A percentile compares a stretch with the other conserved stretches of the same genome.
These are phyloP conservation scores for Strigops habroptila DNA, from an alignment of 2,113 vertebrate species.

Conservation along the genomic window DNA sequence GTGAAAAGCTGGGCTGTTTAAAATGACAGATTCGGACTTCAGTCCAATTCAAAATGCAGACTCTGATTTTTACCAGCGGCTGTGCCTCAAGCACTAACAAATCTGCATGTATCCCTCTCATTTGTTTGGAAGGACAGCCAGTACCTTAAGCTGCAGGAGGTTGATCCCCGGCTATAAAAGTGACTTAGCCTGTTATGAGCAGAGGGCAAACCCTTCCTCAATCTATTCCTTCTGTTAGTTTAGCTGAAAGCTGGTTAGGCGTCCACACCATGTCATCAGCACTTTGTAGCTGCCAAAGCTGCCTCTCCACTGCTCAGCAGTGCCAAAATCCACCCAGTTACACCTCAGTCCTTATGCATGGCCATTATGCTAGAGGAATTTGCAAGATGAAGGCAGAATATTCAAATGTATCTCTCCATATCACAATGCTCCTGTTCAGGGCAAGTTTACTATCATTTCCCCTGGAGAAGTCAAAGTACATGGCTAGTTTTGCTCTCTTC, in stretches of 20 bases:
- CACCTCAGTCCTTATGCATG: background rate
- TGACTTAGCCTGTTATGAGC: background rate
- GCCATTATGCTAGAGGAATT: rapidly evolving
- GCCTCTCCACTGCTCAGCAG: background rate
- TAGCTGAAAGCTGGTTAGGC: background rate
- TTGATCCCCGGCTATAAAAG: background rate
- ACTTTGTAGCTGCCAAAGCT: background rate
- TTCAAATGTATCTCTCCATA: background rate
- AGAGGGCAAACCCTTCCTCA: background rate
- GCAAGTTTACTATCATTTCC: background rate
- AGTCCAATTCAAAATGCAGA: rapidly evolving
- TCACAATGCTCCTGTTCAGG: background rate
- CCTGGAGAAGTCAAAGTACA: rapidly evolving
- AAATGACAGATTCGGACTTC: background rate
- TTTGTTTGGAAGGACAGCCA: background rate
- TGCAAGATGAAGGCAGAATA: background rate
- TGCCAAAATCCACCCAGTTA: background rate
- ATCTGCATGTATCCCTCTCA: background rate
- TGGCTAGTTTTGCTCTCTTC: background rate
- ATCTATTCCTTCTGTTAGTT: background rate
- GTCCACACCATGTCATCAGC: background rate
- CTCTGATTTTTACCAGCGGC: background rate
- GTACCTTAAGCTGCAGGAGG: background rate
- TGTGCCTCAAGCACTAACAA: background rate
- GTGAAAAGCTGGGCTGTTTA: background rate